phyloP scores from a whole-genome alignment of 2,888 invertebrate genomes.

The Diarsia dahlii region DNA sequence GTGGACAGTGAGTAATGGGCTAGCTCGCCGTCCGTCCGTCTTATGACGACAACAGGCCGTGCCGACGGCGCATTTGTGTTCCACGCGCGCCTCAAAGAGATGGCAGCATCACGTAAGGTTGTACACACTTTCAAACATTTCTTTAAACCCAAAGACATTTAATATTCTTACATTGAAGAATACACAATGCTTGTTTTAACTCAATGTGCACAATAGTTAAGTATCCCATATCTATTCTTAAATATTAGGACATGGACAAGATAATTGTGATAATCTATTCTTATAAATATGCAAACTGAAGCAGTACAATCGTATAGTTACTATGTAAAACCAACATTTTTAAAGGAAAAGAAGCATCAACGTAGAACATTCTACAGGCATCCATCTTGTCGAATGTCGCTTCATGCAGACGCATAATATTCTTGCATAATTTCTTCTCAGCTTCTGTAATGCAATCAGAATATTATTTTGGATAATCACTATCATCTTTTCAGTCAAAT shows the following conservation, averaged over 20 bases:
- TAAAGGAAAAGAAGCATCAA: slow-evolving; percentile 32
- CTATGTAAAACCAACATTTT: slow-evolving; percentile 10
- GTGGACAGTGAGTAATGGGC: no score
- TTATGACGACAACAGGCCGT: no score
- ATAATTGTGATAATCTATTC: not conserved
- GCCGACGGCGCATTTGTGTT: no score
- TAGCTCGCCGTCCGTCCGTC: no score
- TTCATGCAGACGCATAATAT: slow-evolving; percentile 21
- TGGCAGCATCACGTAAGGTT: no score
- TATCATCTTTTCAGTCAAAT: not conserved
- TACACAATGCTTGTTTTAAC: not conserved
- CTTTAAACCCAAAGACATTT: not conserved
- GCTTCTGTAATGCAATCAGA: slow-evolving; percentile 19
- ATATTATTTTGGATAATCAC: not conserved
- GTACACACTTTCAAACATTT: not conserved
- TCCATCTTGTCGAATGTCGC: slow-evolving; percentile 16
- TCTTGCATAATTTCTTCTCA: slow-evolving; percentile 30
- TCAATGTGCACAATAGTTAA: not conserved
- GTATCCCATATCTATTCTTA: not conserved
- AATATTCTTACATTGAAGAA: not conserved
- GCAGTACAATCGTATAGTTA: slow-evolving; percentile 19
- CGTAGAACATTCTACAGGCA: slow-evolving; percentile 27
- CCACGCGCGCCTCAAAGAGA: no score
- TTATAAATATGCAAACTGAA: slow-evolving; percentile 28
- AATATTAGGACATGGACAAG: no score